phyloP scores from a whole-genome alignment of 2,797 vertebrate genomes.

The Halcyon smyrnensis region DNA sequence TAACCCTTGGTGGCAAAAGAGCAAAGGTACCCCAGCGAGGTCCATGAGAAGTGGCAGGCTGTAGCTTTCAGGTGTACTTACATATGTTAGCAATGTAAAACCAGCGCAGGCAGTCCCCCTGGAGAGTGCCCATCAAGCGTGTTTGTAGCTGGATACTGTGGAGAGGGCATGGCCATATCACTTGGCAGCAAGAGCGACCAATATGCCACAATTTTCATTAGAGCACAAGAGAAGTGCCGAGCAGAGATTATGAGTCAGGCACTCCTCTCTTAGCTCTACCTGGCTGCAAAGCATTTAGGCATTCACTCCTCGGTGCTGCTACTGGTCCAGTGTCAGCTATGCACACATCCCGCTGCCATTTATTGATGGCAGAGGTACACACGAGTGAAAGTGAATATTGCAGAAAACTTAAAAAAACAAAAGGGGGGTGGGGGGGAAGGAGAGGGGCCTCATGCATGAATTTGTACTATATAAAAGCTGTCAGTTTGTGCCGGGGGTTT shows the following conservation, averaged over 20 bases:
- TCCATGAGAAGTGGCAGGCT: conserved; percentile 78
- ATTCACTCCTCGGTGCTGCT: neutral
- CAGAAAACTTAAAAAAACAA: neutral
- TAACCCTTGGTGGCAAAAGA: conserved; percentile 89
- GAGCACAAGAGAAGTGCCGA: conserved; percentile 69
- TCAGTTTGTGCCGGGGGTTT: rapidly evolving
- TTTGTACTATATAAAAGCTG: rapidly evolving
- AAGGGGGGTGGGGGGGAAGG: no score
- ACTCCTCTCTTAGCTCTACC: conserved; percentile 48
- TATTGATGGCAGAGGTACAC: neutral
- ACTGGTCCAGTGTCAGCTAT: rapidly evolving
- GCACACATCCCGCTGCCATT: neutral
- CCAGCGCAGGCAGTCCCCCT: conserved; percentile 77
- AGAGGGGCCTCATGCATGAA: neutral
- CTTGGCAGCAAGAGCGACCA: conserved; percentile 89
- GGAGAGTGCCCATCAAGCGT: conserved; percentile 84
- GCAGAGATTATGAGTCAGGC: conserved; percentile 64
- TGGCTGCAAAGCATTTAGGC: neutral
- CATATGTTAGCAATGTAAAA: conserved; percentile 87
- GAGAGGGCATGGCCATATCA: conserved; percentile 89
- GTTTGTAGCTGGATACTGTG: conserved; percentile 88
- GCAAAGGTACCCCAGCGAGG: conserved; percentile 82
- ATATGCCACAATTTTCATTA: conserved; percentile 90
- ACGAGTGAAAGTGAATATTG: neutral
- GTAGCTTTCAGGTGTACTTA: conserved; percentile 86